Evolutionary conservation across 2,113 vertebrate species (phyloP), one percentile per base, ranked within the genome.

Genomic region (Rhizomys pruinosus): DNA sequence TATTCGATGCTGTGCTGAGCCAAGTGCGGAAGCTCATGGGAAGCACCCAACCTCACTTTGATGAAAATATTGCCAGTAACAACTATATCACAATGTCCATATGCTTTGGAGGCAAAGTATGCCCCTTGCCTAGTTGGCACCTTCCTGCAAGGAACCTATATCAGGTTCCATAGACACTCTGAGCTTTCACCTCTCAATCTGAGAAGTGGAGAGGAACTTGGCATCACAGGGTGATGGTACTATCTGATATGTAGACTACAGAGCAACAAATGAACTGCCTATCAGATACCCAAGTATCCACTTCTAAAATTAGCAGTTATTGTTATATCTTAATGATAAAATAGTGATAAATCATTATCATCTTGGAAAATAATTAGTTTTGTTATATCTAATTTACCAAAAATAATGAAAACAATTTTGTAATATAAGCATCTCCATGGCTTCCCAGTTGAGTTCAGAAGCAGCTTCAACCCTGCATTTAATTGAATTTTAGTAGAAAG

Each of bases 401-500:
- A 89, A 93, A 47, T 82, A 92, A 95, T 87, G 61, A 81, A 92
- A 94, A 66, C 34, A 76, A 42, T 92, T 93, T 90, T 86, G 25
- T 82, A 92, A 77, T 87, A 32, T 29, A 94, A 90, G 82, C 42
- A 5, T 87, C 61, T 74, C 47, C 3, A 57, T 76, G 73, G 87
- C 59, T 79, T 92, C 69, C 68, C n/a, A 39, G 82, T 39, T 73
- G 87, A 94, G 87, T 81, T 95, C 87, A 76, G 39, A 91, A 91
- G 64, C 69, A 76, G 61, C n/a, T 89, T 78, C 61, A 23, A 71
- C 86, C 91, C 47, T 76, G 82, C 13, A 71, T 82, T 92, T 93
- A 84, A 96, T 93, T 93, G 90, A 96, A 90, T 92, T 71, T 93
- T 76, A 96, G 74, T 89, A 86, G 61, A 81, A 93, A 94, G 90